Base-by-base conservation (phyloP, 2,113 vertebrate species). In the Ophthalmolycus amberensis region DNA sequence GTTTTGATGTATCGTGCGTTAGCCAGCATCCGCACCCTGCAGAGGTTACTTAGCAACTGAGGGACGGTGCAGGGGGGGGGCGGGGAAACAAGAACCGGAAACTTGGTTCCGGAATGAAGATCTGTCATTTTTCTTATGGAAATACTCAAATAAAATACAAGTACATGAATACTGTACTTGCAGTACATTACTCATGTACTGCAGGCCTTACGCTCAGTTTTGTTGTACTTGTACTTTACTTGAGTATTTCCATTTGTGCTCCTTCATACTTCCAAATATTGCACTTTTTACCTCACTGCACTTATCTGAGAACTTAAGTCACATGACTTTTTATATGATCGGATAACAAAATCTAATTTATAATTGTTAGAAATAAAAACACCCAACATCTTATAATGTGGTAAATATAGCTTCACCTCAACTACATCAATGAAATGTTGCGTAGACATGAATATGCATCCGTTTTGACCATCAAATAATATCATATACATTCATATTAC, bases 21-120 rank as follows among this genome's bases (percentile, higher is more conserved):
- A 8, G 62, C 38, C 32, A 84, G 80, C 80, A 89, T 86, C 84
- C 72, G 22, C 16, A 44, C 59, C 48, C 81, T 42, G 79, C 80
- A 75, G 22, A 71, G 66, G 93, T 95, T 89, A 90, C 94, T 78
- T 92, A 92, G 94, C 92, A 94, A 93, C 94, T 40, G 46, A 38
- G 78, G 67, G 63, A 27, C 69, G 9, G 1, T 11, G 11, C 9
- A 22, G 3, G 6, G 46, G 9, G 42, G 1, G 2, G 44, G 46
- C 11, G 56, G 56, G 32, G 82, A 87, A 95, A 95, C 91, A 89
- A 75, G 22, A 18, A 29, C 1, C 29, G 0, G 52, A 29, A 25
- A 40, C 5, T 81, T 71, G n/a, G 95, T 94, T 95, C 94, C 94
- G 64, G 60, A 3, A 3, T 10, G 20, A 38, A 46, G 12, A 27